phyloP scores from a whole-genome alignment of 2,113 vertebrate species.

The Cranoglanis bouderius region DNA sequence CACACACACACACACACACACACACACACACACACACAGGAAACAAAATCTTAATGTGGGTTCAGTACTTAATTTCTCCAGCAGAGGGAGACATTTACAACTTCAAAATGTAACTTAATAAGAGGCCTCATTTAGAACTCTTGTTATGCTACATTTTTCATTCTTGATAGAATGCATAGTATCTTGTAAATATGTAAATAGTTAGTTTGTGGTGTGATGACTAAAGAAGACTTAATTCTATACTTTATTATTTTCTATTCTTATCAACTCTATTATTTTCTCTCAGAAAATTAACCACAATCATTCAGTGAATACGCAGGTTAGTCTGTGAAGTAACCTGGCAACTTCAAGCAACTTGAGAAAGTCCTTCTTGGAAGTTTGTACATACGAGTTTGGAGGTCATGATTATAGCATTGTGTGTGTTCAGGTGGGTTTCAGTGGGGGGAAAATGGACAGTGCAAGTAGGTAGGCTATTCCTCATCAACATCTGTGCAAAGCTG shows the following conservation, averaged over 20 bases:
- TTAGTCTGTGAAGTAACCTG: background rate
- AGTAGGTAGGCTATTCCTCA: background rate
- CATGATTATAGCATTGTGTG: too few relatives aligned
- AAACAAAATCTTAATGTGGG: background rate
- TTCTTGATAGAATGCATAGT: background rate
- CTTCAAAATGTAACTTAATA: background rate
- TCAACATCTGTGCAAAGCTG: background rate
- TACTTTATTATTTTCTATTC: too few relatives aligned
- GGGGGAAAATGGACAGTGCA: too few relatives aligned
- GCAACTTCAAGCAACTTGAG: background rate
- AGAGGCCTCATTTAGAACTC: background rate
- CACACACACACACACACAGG: background rate
- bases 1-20: background rate
- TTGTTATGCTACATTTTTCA: background rate
- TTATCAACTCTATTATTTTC: too few relatives aligned
- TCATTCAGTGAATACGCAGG: background rate
- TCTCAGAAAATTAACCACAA: too few relatives aligned
- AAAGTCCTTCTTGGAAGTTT: background rate
- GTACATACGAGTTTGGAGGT: background rate
- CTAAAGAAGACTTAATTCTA: too few relatives aligned
- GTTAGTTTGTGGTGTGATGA: too few relatives aligned
- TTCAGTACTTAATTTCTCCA: conserved; percentile 35
- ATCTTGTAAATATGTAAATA: background rate
- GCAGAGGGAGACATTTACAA: conserved; percentile 49
- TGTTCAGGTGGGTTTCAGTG: too few relatives aligned